Percentiles rank a stretch among this genome's conserved stretches.
phyloP scores from a whole-genome alignment of 2,888 invertebrate species.

The Drepanosiphum platanoidis region DNA sequence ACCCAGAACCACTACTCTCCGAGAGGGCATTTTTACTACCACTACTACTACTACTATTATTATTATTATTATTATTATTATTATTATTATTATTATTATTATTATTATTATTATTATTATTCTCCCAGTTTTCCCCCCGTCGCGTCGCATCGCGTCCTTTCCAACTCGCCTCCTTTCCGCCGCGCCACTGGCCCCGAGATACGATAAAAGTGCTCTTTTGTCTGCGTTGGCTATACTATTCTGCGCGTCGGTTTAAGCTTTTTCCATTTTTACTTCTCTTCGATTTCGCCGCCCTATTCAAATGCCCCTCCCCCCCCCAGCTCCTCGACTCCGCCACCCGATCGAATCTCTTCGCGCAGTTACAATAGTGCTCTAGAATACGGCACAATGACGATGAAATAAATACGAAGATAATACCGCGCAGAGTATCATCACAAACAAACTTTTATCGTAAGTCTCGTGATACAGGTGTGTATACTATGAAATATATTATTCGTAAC shows the following conservation, averaged over 20 bases:
- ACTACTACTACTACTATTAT: neutral
- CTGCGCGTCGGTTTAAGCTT: neutral
- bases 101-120: neutral
- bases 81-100: neutral
- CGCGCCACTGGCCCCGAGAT: neutral
- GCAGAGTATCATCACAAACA: too few relatives aligned
- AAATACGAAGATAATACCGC: too few relatives aligned
- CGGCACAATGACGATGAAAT: too few relatives aligned
- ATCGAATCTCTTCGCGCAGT: too few relatives aligned
- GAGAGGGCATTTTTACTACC: neutral
- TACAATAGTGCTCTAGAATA: too few relatives aligned
- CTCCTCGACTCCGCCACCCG: neutral
- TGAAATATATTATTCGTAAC: too few relatives aligned
- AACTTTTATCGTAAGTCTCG: too few relatives aligned
- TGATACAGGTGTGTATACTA: too few relatives aligned
- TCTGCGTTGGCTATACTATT: neutral
- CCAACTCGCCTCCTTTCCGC: too few relatives aligned
- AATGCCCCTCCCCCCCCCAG: neutral
- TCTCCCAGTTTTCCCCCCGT: neutral
- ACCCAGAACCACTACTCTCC: neutral
- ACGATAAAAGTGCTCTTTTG: constrained; percentile 26
- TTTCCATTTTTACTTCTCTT: neutral
- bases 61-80: neutral
- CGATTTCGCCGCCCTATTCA: constrained; percentile 4
- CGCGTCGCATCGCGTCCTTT: too few relatives aligned